Conservation (phyloP, 2,888 invertebrate genomes). For the Ceramica pisi region DNA sequence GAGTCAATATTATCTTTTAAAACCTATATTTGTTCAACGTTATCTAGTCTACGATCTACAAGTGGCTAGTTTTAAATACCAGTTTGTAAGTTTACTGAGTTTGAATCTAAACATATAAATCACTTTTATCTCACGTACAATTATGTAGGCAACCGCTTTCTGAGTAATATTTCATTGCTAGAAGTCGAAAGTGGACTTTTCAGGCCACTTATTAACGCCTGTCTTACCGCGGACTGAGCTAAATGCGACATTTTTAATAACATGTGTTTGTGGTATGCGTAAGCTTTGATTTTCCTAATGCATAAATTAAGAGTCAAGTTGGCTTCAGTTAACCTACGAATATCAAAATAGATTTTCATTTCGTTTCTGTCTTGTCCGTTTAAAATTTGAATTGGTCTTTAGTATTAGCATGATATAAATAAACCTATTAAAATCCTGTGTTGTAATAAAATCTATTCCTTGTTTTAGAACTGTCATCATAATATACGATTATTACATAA, state of each 20-base stretch:
- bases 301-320: not conserved
- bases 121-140: conserved; percentile 69
- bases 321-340: not conserved
- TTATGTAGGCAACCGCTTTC: conserved; percentile 67
- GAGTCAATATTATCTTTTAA: conserved; percentile 43
- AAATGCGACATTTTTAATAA: conserved; percentile 31
- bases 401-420: conserved; percentile 31
- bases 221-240: conserved; percentile 16
- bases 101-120: conserved; percentile 72
- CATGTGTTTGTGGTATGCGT: conserved; percentile 31
- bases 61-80: conserved; percentile 64
- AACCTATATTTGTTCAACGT: conserved; percentile 48
- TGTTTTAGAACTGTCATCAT: conserved; percentile 55
- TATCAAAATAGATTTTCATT: not conserved
- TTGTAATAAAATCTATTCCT: conserved; percentile 8
- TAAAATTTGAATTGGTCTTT: conserved; percentile 6
- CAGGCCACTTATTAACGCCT: conserved; percentile 37
- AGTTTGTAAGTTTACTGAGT: conserved; percentile 64
- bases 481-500: conserved; percentile 63
- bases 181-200: conserved; percentile 64
- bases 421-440: conserved; percentile 14
- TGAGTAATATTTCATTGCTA: conserved; percentile 69
- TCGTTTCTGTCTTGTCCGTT: conserved; percentile 2
- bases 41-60: conserved; percentile 61
- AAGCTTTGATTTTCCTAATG: conserved; percentile 54